Evolutionary conservation across 2,888 invertebrate genomes (phyloP), one percentile per base, ranked within the genome.

Genomic region (Venusia cambrica): DNA sequence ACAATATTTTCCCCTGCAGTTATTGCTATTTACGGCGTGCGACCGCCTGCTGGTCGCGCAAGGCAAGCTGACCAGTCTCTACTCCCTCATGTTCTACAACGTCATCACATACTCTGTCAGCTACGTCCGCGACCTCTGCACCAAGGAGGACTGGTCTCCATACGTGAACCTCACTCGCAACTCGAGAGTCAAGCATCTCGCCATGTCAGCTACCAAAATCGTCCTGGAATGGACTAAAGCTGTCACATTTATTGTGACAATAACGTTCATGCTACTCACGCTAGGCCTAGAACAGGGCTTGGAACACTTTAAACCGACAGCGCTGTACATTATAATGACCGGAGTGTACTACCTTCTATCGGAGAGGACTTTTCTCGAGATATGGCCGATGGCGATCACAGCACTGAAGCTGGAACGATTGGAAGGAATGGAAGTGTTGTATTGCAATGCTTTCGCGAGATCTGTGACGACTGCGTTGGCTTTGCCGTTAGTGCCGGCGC

Each of bases 211-310:
- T 1, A 94, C 94, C 0, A 94, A 94, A 71, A 91, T 94, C 35
- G 93, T 94, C 4, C 81, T 94, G 30, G 94, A 94, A 67, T 93
- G 94, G 92, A 94, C 94, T 6, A 94, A 94, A 73, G 93, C 93
- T 0, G 91, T 94, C 25, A 94, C 94, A 0, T 94, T 94, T 58
- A 88, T 93, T 13, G 92, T 94, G 14, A 94, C 94, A 0, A 89
- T 94, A 17, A 93, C 92, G 0, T 94, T 93, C 59, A 91, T 93
- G 74, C 83, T 94, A 5, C 81, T 94, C 2, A 92, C 93, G 0
- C 90, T 94, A 25, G 93, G 93, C 1, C 68, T 94, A 37, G 93
- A 93, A 60, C 93, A 93, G 70, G 93, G 93, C 1, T 67, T 94
- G 21, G 90, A 93, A 48, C 90, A 93, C 65, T 94, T 93, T 70